Percentiles rank a stretch among this genome's conserved stretches.
phyloP scores from a whole-genome alignment of 1,140 invertebrate genomes.

The Drosophila saltans region DNA sequence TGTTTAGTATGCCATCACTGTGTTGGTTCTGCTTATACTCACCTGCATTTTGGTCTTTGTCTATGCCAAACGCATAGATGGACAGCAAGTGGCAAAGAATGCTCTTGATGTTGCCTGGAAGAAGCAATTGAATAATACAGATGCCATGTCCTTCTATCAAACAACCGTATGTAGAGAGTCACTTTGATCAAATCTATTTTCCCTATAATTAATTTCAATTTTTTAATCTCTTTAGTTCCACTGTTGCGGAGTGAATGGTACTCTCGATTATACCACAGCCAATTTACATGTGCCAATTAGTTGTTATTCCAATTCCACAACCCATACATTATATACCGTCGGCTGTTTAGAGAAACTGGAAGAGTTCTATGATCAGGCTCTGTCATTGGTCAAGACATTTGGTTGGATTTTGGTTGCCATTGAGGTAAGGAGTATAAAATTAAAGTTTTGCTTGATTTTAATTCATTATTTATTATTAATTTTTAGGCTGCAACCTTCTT shows the following conservation, averaged over 20 bases:
- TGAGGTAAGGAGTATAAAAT: no score
- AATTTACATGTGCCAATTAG: constrained; percentile 49
- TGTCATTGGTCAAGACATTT: constrained; percentile 47
- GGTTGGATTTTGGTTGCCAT: constrained; percentile 58
- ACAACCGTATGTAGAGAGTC: constrained; percentile 30
- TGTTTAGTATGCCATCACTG: constrained; percentile 51
- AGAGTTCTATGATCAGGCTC: constrained; percentile 20
- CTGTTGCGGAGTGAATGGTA: constrained; percentile 62
- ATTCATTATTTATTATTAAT: no score
- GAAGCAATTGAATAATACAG: constrained; percentile 36
- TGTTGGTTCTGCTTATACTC: constrained; percentile 49
- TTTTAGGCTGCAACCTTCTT: constrained; percentile 51
- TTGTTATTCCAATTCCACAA: constrained; percentile 41
- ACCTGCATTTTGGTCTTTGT: constrained; percentile 45
- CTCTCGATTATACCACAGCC: constrained; percentile 51
- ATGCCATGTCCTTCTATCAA: constrained; percentile 56
- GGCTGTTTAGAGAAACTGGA: constrained; percentile 59
- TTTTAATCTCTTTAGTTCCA: constrained; percentile 23
- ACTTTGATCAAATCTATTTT: no score
- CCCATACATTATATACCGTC: constrained; percentile 14
- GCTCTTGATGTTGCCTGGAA: constrained; percentile 39
- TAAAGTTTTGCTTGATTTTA: no score
- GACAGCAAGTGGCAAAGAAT: background rate
- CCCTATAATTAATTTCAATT: no score
- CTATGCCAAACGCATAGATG: constrained; percentile 38